Evolutionary conservation across 2,113 vertebrate species (phyloP), one percentile per base, ranked within the genome.

Genomic region (Leptosomus discolor): DNA sequence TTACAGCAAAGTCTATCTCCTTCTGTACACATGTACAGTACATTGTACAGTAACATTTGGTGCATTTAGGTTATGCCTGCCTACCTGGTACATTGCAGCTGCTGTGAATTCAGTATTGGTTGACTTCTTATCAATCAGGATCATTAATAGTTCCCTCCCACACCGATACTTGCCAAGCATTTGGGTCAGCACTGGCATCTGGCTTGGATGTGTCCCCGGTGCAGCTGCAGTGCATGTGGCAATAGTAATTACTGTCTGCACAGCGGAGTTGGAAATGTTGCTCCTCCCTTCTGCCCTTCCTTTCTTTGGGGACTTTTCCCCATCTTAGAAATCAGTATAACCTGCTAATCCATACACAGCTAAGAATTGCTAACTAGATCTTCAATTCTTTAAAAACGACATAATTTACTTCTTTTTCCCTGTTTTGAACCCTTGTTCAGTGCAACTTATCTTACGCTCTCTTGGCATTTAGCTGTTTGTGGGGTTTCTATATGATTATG

Each of bases 141-240:
- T 80, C 30, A 26, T 48, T 58, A 13, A 22, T 4, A 41, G 54
- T 39, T 78, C 19, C 51, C 32, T 74, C 46, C 29, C 34, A 18
- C 0, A 2, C 18, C 48, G 71, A 36, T 26, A 19, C 27, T 54
- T 0, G 0, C 15, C 12, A 53, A 56, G 41, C 14, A 5, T 50
- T 87, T 45, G 71, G 58, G 18, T 27, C 18, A 21, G 7, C 48
- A 0, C 26, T 61, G 64, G 39, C 76, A 13, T 16, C 34, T 12
- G 43, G 23, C 29, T 70, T 48, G 65, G 54, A 32, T 1, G 2
- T 32, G 68, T 20, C 61, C n/a, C 58, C 53, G 27, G 67, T 3
- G 2, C 0, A 5, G 53, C 50, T 20, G 20, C 41, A 54, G 39
- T 2, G 1, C 57, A 5, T 3, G 1, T 3, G 13, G 39, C 67